Base-by-base conservation (phyloP, 2,113 vertebrate species). In the Megaleporinus macrocephalus region DNA sequence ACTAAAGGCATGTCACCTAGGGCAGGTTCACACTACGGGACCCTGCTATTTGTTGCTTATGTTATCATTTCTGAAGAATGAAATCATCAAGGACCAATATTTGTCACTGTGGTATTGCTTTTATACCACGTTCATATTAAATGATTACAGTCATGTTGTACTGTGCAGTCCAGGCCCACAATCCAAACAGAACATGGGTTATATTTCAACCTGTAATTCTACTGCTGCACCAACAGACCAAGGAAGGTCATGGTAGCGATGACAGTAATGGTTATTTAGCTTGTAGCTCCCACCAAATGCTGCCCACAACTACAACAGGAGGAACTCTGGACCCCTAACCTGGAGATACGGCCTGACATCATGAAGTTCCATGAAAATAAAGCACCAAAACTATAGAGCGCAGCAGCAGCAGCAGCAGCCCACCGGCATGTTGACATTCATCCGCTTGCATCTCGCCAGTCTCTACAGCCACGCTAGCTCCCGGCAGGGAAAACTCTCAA, bases 401-500 rank as follows among this genome's bases (percentile, higher is more conserved):
- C 44, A 30, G 44, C 53, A 47, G 33, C 74, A 47, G 5, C 44
- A 30, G 44, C 53, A 47, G 33, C 74, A 47, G 33, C 36, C 36
- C 53, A 61, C 53, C 24, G 49, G 77, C n/a, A 3, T 70, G 22
- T n/a, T 68, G 33, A 36, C 68, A 79, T 76, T 49, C 68, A 57
- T 30, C 65, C 55, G 47, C 80, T 72, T 79, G 69, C 76, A 61
- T 81, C 10, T 73, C 59, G 29, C 26, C 72, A 5, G 29, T 26
- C 47, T 33, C 59, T 79, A 76, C 80, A 66, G 79, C 59, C 36
- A 79, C 74, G 76, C 82, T 77, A 71, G 71, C 76, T 82, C 66
- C 76, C 59, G 59, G 69, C 80, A 51, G 65, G 76, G 74, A 63
- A 65, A 83, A 76, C 71, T 72, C 80, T 79, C 84, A 83, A 85